Evolutionary conservation across 1,140 invertebrate genomes (phyloP), one percentile per base, ranked within the genome.

Genomic region (Euwallacea similis): DNA sequence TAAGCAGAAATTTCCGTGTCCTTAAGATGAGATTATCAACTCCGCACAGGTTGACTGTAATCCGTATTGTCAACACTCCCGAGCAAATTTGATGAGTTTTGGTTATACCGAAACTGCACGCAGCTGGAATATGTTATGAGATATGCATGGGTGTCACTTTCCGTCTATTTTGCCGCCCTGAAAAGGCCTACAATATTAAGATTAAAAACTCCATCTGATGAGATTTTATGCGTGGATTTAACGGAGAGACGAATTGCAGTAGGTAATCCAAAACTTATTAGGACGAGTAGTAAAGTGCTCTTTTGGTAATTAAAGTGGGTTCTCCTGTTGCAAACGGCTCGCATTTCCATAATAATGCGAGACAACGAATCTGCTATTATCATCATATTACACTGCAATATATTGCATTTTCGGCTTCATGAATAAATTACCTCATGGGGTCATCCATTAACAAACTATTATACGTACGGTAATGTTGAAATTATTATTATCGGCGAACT

Each of bases 81-180:
- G 76, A 74, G 78, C 77, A 81, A 79, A 80, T 81, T 81, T 81
- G 80, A 81, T 80, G 80, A 80, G 80, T 81, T 79, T 80, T 77
- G 77, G 75, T 79, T 80, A 80, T 78, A 78, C 76, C 74, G 68
- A 68, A 64, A 74, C 71, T 73, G 71, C 54, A 67, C 74, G 73
- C 59, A 64, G 61, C 16, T 59, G 61, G 78, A 79, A 79, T 79
- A 77, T 75, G 43, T n/a, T 71, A 79, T 79, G 75, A 79, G 77
- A 53, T 43, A 41, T 62, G 13, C 13, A 60, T 56, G 21, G 21
- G 21, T 33, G 21, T 33, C 21, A 33, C 21, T 33, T 33, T 33
- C 21, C 21, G 21, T 4, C 21, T 33, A 33, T 33, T 33, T 33
- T 33, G 21, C 21, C 21, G 21, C 4, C 21, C 21, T 33, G 21